Evolutionary conservation across 2,888 invertebrate species (phyloP).

Genomic region (Mythimna loreyi): DNA sequence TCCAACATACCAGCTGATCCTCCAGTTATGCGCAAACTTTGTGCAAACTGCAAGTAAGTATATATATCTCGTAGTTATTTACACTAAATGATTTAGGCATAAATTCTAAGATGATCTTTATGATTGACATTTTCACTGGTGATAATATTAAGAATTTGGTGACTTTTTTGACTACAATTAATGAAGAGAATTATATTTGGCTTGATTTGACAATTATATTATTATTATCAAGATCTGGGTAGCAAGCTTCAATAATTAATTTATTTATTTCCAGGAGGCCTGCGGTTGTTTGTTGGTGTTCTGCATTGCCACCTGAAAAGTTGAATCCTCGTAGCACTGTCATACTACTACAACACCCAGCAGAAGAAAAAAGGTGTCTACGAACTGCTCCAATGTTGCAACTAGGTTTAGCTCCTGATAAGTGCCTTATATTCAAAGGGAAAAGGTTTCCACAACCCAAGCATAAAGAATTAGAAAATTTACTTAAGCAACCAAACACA

Average conservation of each 20-base stretch:
- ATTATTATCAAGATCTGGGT: neutral
- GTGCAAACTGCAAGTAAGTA: conserved; percentile 94
- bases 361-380: conserved; percentile 97
- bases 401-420: conserved; percentile 93
- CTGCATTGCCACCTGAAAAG: conserved; percentile 93
- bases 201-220: too few species aligned
- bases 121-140: too few species aligned
- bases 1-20: conserved; percentile 94
- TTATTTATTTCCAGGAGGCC: conserved; percentile 93
- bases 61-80: neutral
- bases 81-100: neutral
- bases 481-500: conserved; percentile 93
- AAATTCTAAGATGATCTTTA: neutral
- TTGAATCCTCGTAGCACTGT: conserved; percentile 93
- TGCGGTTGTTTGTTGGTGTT: conserved; percentile 97
- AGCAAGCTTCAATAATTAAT: neutral
- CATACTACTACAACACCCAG: conserved; percentile 97
- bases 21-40: conserved; percentile 93
- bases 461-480: conserved; percentile 92
- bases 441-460: conserved; percentile 95
- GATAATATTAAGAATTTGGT: neutral
- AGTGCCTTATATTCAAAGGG: conserved; percentile 95
- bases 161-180: neutral
- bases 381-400: conserved; percentile 97
- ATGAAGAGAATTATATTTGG: neutral